Conservation (phyloP, 2,888 invertebrate species). For the Lomographa bimaculata region DNA sequence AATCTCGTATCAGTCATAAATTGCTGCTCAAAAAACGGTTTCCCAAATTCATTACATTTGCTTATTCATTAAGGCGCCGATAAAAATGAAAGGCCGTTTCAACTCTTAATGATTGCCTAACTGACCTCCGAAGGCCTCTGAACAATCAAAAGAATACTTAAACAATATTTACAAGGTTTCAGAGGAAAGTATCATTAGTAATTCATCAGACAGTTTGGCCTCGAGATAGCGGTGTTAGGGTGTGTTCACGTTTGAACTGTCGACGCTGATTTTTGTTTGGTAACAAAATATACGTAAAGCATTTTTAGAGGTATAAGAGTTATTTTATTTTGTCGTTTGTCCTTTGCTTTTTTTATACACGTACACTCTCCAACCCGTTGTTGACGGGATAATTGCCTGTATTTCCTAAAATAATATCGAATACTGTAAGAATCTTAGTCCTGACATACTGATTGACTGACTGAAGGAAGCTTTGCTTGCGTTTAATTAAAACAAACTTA, state of each 20-base stretch:
- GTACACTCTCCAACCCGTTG: too few species aligned
- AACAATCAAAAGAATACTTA: constrained; percentile 39
- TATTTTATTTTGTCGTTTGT: too few species aligned
- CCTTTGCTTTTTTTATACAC: too few species aligned
- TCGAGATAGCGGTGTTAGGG: constrained; percentile 33
- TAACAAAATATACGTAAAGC: too few species aligned
- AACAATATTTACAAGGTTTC: constrained; percentile 46
- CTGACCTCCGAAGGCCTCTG: constrained; percentile 37
- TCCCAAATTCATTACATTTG: constrained; percentile 24
- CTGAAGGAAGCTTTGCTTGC: too few species aligned
- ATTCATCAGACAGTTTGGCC: constrained; percentile 57
- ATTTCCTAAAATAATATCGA: too few species aligned
- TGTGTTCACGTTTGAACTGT: constrained; percentile 2
- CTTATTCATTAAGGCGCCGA: constrained; percentile 30
- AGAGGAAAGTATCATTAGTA: constrained; percentile 54
- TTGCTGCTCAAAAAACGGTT: constrained; percentile 8
- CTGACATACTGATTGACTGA: too few species aligned
- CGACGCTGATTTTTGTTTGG: background rate
- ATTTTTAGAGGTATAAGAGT: too few species aligned
- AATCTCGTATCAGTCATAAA: constrained; percentile 15
- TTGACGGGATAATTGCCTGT: too few species aligned
- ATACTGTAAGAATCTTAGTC: too few species aligned
- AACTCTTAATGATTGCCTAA: constrained; percentile 32
- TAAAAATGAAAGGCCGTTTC: constrained; percentile 30
- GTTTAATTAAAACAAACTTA: too few species aligned